A percentile compares a stretch with the other conserved stretches of the same genome.
phyloP scores from a whole-genome alignment of 2,113 vertebrate genomes.

The Lycaon pictus region DNA sequence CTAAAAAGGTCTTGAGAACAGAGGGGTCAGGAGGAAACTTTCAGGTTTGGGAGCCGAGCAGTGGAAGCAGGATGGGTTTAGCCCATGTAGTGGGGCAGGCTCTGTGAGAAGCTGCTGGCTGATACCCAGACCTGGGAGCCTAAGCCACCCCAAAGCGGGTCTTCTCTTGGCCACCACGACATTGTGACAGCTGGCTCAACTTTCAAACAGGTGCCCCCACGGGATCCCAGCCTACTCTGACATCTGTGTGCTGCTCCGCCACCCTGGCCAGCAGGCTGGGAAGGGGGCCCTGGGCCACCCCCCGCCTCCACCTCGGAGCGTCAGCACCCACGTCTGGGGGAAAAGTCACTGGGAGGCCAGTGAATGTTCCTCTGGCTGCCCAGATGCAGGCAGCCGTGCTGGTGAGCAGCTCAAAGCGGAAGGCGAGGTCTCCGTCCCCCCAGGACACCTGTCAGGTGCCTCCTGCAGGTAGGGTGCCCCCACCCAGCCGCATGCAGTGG shows the following conservation, averaged over 20 bases:
- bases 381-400: background rate
- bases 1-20: background rate
- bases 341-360: background rate
- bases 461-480: background rate
- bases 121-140: fast-evolving
- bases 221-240: background rate
- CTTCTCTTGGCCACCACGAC: background rate
- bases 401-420: background rate
- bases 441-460: background rate
- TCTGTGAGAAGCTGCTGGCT: too few relatives aligned
- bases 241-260: background rate
- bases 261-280: background rate
- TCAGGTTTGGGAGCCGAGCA: fast-evolving
- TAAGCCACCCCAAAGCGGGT: background rate
- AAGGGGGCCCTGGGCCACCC: background rate
- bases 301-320: background rate
- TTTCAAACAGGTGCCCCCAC: fast-evolving
- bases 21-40: background rate
- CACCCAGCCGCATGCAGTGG: fast-evolving
- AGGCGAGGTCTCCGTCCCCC: background rate
- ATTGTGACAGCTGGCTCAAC: background rate
- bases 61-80: fast-evolving
- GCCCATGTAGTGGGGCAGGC: fast-evolving
- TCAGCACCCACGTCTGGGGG: fast-evolving
- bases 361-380: fast-evolving